Conservation (phyloP, 2,797 vertebrate species). For the Muscicapa comitata region DNA sequence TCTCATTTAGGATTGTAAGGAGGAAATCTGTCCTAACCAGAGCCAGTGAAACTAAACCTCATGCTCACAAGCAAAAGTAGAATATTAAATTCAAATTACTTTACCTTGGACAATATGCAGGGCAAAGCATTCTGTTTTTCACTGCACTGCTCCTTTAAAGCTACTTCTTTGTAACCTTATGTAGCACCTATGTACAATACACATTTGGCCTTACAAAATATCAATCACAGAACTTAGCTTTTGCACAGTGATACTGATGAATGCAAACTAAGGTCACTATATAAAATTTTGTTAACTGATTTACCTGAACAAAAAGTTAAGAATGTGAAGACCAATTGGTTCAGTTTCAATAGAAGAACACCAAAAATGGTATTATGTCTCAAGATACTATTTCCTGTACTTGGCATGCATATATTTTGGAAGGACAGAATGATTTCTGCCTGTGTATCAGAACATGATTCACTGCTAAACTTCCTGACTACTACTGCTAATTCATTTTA, state of each 20-base stretch:
- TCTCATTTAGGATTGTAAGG: background rate
- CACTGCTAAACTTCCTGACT: background rate
- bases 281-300: background rate
- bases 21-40: background rate
- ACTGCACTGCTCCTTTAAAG: background rate
- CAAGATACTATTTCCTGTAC: background rate
- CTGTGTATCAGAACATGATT: background rate
- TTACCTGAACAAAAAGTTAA: background rate
- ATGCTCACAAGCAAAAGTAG: background rate
- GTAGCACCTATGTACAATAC: background rate
- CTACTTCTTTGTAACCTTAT: background rate
- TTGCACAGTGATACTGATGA: background rate
- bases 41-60: background rate
- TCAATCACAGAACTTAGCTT: background rate
- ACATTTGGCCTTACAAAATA: background rate
- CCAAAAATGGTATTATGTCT: background rate
- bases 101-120: background rate
- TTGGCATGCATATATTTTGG: background rate
- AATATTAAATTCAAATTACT: background rate
- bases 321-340: background rate
- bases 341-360: background rate
- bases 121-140: background rate
- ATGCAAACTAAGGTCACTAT: background rate
- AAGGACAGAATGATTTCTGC: background rate
- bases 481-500: background rate